These are phyloP conservation scores for Camelus bactrianus DNA, from an alignment of 2,113 vertebrate genomes.

Conservation along the genomic window DNA sequence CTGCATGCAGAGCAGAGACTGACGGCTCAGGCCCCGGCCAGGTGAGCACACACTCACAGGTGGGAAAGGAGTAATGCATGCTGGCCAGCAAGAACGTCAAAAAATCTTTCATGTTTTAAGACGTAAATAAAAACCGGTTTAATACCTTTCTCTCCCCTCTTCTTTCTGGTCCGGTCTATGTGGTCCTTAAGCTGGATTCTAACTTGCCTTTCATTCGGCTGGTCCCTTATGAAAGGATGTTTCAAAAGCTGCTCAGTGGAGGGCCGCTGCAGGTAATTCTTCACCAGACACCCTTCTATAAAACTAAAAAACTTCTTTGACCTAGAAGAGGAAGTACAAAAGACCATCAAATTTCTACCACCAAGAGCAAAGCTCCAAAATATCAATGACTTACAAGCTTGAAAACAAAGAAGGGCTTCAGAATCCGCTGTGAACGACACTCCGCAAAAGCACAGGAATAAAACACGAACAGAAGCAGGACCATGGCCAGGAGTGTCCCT, in stretches of 20 bases:
- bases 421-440: not conserved
- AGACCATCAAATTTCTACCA: not conserved
- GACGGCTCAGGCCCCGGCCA: not conserved
- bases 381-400: not conserved
- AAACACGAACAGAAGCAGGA: not conserved
- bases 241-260: conserved; percentile 98
- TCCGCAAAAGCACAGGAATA: not conserved
- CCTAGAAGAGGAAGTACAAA: conserved; percentile 86
- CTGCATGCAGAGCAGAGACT: not conserved
- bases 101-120: not conserved
- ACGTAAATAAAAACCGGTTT: not conserved
- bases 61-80: not conserved
- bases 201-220: conserved; percentile 99
- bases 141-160: conserved; percentile 98
- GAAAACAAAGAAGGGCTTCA: not conserved
- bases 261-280: conserved; percentile 98
- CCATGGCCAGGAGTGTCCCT: not conserved
- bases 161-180: conserved; percentile 99
- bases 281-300: conserved; percentile 99
- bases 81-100: not conserved
- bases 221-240: conserved; percentile 98
- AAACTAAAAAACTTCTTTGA: conserved; percentile 99
- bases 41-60: not conserved
- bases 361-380: conserved; percentile 31
- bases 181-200: conserved; percentile 99